Percentiles rank a stretch among this genome's conserved stretches.
Conservation (phyloP, 2,113 vertebrate genomes). For the Silurus asotus region DNA sequence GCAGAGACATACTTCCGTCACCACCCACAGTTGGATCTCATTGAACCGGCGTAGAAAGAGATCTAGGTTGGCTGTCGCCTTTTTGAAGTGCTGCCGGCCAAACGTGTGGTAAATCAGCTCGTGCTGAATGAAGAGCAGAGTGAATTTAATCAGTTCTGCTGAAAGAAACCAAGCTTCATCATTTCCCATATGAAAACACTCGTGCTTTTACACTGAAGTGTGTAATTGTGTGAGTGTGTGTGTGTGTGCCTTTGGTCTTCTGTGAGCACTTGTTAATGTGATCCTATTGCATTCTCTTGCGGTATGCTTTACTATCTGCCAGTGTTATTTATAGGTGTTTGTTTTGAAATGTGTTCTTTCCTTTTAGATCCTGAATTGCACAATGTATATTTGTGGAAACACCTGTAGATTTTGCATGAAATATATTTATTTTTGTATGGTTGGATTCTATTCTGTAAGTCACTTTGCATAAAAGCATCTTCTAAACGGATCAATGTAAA, state of each 20-base stretch:
- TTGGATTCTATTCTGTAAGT: background rate
- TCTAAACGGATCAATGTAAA: background rate
- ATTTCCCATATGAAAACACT: background rate
- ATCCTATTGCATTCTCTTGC: background rate
- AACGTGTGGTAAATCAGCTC: conserved; percentile 96
- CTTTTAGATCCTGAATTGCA: background rate
- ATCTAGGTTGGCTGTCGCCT: conserved; percentile 95
- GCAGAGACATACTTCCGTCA: conserved; percentile 94
- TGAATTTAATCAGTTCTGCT: background rate
- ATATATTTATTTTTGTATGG: background rate
- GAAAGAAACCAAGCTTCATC: background rate
- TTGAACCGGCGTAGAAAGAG: conserved; percentile 96
- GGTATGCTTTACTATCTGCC: background rate
- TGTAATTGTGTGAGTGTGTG: background rate
- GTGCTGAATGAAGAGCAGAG: conserved; percentile 71
- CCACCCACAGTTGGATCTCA: conserved; percentile 98
- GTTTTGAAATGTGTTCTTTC: background rate
- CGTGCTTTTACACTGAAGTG: background rate
- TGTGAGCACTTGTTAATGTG: background rate
- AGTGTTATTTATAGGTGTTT: conserved; percentile 7
- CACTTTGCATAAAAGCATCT: background rate
- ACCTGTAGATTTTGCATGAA: background rate
- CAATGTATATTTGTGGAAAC: background rate
- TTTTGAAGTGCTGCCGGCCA: conserved; percentile 91
- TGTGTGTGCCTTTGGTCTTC: background rate